Base-by-base conservation (phyloP, 2,888 invertebrate genomes). In the Tridacna crocea region DNA sequence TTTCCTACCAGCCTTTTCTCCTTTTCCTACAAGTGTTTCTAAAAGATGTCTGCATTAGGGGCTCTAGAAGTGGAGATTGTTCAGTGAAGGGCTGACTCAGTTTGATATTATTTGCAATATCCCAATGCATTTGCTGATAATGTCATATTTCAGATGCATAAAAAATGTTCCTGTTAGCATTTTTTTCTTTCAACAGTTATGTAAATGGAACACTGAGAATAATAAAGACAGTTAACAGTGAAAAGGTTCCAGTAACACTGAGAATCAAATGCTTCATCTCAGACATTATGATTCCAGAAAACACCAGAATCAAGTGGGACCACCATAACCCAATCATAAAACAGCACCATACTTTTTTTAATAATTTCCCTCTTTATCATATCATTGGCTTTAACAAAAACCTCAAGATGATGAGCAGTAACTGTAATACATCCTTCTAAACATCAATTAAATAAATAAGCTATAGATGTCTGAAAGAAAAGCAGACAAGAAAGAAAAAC, bases 331-430 rank as follows among this genome's bases (percentile, higher is more conserved):
- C 26, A 48, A 48, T 70, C 70, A 70, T 70, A 51, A 70, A 70
- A 70, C 70, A 70, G 70, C 51, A 51, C 26, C 46, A 24, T 70
- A 19, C 26, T 22, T 70, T 70, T n/a, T 36, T 51, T 51, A 26
- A 19, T 51, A 70, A 70, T 48, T 51, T 51, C 70, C 51, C n/a
- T 70, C 70, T 70, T 26, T 11, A 17, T 66, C 17, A 24, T 51
- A 70, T 70, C 51, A 15, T 0, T n/a, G 24, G 51, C 51, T 70
- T 68, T 26, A 70, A 51, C 51, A 51, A 70, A 70, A 70, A 51
- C 70, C 51, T 51, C 51, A 51, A 70, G 70, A 70, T 51, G 51
- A 70, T 70, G 70, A 70, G 51, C 70, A 51, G 24, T 70, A 51
- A 70, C 51, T 70, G 51, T 47, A 22, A n/a, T 0, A 24, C 70